Percentiles rank a stretch among this genome's conserved stretches.
Evolutionary conservation across 2,797 vertebrate species (phyloP).

Genomic region (Melanotaenia boesemani): DNA sequence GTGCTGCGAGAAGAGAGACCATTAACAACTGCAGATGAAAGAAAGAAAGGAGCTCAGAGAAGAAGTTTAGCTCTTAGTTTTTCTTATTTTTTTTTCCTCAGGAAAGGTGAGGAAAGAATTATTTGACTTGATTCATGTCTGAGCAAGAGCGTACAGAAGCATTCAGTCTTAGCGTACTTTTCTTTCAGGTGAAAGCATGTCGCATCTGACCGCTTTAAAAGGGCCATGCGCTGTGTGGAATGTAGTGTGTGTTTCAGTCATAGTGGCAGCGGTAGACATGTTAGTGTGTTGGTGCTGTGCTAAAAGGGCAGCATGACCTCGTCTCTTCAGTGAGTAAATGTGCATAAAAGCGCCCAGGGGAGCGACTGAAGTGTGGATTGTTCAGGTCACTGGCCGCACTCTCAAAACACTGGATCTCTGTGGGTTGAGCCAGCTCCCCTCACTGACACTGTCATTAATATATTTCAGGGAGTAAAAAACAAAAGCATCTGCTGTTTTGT

Average conservation of each 20-base stretch:
- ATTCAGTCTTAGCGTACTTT: conserved; percentile 40
- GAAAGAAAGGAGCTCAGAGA: conserved; percentile 39
- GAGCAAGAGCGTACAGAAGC: conserved; percentile 18
- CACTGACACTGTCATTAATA: conserved; percentile 69
- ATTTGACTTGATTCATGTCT: conserved; percentile 37
- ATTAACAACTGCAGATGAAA: conserved; percentile 24
- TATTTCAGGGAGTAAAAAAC: conserved; percentile 60
- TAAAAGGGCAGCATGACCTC: conserved; percentile 76
- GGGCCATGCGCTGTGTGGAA: conserved; percentile 3
- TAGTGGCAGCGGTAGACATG: conserved; percentile 17
- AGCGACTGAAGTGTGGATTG: conserved; percentile 61
- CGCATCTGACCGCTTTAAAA: conserved; percentile 37
- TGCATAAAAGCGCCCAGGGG: conserved; percentile 71
- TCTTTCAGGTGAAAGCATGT: conserved; percentile 54
- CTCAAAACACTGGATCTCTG: conserved; percentile 50
- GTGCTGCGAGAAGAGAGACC: conserved; percentile 10
- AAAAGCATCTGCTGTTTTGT: conserved; percentile 52
- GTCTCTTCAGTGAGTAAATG: conserved; percentile 68
- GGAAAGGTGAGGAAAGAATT: conserved; percentile 29
- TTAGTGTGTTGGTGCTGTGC: conserved; percentile 54
- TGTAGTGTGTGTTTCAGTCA: conserved; percentile 22
- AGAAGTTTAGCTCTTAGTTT: conserved; percentile 36
- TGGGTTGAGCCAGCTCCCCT: conserved; percentile 51
- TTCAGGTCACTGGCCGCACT: conserved; percentile 70
- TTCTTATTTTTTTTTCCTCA: conserved; percentile 4